Evolutionary conservation across 2,888 invertebrate species (phyloP), one percentile per base, ranked within the genome.

Genomic region (Dryocosmus kuriphilus): DNA sequence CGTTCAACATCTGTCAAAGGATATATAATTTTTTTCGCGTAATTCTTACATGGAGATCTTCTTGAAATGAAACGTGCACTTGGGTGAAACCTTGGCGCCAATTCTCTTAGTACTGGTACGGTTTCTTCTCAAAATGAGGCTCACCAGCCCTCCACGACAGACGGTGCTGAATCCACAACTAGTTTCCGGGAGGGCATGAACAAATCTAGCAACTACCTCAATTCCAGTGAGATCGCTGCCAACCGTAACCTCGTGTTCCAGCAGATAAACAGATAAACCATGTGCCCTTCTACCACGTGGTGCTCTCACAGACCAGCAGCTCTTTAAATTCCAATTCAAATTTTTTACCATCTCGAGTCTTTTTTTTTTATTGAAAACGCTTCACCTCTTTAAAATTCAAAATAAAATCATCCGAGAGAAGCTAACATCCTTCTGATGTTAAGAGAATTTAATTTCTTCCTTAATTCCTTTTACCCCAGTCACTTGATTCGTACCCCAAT

Each of bases 211-310:
- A 32, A 88, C 84, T 9, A 89, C 75, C 81, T 89, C 88, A 51
- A 89, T 82, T 38, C 80, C 85, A 32, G 84, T 79, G 1, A 82
- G 80, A 1, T 85, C 84, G 38, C 85, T 86, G 30, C 82, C 84
- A 24, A 89, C 82, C 24, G 85, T 83, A 24, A 89, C 86, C 71
- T 88, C 87, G 80, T 89, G 89, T 74, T 89, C 89, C 79, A 89
- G 81, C 9, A 55, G 2, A 71, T 51, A 71, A 51, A 71, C 61
- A 88, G 77, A 63, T 83, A 87, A 30, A 79, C 65, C 61, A 82
- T 65, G 19, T 77, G 60, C 35, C 76, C 35, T 41, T 73, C 77
- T 79, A 55, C 77, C 65, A 24, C 35, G 75, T 77, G 84, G 65
- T 35, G 83, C 80, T 79, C 83, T 81, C 73, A 88, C 79, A 67